Conservation (phyloP, 37 sponge, comb jelly and placozoan genomes). For the Petrosia ficiformis region DNA sequence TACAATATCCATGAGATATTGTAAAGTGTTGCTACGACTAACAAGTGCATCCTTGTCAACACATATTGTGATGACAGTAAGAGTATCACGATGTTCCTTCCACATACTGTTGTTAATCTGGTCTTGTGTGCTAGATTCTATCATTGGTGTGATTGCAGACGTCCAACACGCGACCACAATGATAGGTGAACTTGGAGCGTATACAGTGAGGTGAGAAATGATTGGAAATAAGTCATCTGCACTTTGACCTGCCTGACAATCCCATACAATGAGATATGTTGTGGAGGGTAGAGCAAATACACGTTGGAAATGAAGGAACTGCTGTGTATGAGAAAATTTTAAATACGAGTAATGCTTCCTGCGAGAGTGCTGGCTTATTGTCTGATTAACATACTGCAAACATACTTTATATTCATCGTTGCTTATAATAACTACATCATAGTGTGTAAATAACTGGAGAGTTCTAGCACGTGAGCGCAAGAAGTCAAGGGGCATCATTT, state of each 20-base stretch:
- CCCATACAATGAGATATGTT: constrained; percentile 50
- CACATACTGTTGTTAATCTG: constrained; percentile 21
- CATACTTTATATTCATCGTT: not conserved
- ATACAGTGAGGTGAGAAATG: constrained; percentile 33
- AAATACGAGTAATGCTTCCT: constrained; percentile 11
- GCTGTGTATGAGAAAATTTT: not conserved
- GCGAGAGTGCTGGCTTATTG: not conserved
- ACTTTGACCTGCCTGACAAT: constrained; percentile 28
- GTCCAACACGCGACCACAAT: constrained; percentile 45
- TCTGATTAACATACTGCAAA: not conserved
- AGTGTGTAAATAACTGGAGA: constrained; percentile 41
- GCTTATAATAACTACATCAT: constrained; percentile 23
- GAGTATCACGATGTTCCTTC: constrained; percentile 31
- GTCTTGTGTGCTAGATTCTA: not conserved
- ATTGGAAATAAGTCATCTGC: constrained; percentile 28
- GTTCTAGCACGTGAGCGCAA: constrained; percentile 20
- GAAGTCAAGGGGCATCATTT: constrained; percentile 19
- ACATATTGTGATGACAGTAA: not conserved
- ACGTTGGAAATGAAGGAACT: constrained; percentile 44
- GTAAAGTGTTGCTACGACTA: not conserved
- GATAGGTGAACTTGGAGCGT: constrained; percentile 15
- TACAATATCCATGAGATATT: not conserved
- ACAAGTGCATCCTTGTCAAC: not conserved
- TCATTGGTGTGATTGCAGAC: not conserved
- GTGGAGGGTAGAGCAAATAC: constrained; percentile 34